Percentiles rank a stretch among this genome's conserved stretches.
Evolutionary conservation across 2,797 vertebrate genomes (phyloP).

Genomic region (Xerus rutilus): DNA sequence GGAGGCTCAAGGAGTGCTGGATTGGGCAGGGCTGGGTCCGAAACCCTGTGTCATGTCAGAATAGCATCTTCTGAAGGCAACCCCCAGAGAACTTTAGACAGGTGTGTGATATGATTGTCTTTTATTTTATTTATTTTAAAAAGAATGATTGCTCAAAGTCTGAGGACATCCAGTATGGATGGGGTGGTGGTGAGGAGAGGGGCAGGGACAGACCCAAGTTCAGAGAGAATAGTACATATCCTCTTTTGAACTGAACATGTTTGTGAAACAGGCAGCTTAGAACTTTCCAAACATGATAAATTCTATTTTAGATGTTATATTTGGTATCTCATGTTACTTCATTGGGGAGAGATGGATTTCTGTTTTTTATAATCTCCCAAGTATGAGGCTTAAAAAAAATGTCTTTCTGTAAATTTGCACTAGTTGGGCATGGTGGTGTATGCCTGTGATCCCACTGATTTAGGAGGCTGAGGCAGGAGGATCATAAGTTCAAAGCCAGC

Average conservation of each 20-base stretch:
- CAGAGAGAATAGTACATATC: neutral
- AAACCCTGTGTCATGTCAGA: neutral
- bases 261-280: neutral
- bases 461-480: too few species aligned
- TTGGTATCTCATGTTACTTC: neutral
- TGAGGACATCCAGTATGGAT: neutral
- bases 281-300: neutral
- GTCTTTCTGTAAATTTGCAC: neutral
- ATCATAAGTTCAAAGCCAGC: too few species aligned
- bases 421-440: neutral
- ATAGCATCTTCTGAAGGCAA: neutral
- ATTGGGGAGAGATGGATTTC: neutral
- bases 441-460: too few species aligned
- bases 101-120: neutral
- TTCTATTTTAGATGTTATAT: neutral
- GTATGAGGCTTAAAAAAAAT: neutral
- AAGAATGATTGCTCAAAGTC: neutral
- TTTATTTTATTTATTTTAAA: neutral
- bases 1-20: neutral
- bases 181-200: neutral
- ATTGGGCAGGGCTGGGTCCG: neutral
- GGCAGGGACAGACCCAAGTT: neutral
- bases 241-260: neutral
- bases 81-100: neutral
- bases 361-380: neutral